phyloP scores from a whole-genome alignment of 2,888 invertebrate genomes.

The Heteromyza rotundicornis region DNA sequence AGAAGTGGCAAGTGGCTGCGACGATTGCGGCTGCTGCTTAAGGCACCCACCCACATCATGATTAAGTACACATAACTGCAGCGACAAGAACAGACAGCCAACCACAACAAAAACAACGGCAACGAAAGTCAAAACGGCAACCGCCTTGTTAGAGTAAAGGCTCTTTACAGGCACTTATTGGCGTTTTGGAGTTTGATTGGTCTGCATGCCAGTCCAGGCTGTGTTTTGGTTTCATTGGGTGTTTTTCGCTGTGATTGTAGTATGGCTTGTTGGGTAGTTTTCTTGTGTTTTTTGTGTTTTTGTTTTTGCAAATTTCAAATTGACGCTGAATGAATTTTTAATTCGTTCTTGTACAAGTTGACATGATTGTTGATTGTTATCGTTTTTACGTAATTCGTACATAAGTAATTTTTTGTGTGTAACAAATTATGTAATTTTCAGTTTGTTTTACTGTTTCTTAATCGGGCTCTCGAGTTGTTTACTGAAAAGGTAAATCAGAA shows the following conservation, averaged over 20 bases:
- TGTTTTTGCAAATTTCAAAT: slow-evolving; percentile 10
- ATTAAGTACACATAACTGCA: slow-evolving; percentile 45
- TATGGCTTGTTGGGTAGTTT: no score
- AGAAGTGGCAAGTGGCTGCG: slow-evolving; percentile 35
- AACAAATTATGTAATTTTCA: no score
- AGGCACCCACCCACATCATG: slow-evolving; percentile 53
- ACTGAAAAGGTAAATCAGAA: no score
- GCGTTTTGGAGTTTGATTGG: background rate
- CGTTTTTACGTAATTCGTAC: no score
- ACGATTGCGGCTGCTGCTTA: slow-evolving; percentile 14
- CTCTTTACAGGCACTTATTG: background rate
- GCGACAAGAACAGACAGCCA: no score
- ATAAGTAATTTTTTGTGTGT: no score
- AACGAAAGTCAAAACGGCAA: background rate
- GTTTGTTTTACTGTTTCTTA: no score
- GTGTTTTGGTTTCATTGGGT: background rate
- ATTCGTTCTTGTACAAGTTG: slow-evolving; percentile 24
- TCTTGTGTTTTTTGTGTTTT: no score
- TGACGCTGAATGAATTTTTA: slow-evolving; percentile 22
- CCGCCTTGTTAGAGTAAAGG: background rate
- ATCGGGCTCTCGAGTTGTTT: no score
- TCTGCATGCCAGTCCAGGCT: no score
- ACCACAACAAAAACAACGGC: slow-evolving; percentile 19
- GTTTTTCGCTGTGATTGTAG: background rate
- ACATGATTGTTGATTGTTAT: slow-evolving; percentile 27